A percentile compares a stretch with the other conserved stretches of the same genome.
These are phyloP conservation scores for Ecliptopera silaceata DNA, from an alignment of 2,888 invertebrate species.

Conservation along the genomic window DNA sequence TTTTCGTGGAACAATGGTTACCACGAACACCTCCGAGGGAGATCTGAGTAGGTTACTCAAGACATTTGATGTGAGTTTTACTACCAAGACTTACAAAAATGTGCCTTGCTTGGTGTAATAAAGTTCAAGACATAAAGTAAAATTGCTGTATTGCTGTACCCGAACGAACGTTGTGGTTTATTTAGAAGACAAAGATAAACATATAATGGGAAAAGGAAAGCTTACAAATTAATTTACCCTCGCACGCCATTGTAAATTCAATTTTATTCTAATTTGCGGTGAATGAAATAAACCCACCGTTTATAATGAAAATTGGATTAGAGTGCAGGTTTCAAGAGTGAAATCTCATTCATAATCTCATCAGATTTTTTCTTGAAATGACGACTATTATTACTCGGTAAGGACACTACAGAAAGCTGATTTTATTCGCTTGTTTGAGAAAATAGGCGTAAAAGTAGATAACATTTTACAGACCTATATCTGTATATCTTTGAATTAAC, in stretches of 20 bases:
- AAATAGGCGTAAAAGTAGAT: neutral
- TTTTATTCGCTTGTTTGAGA: neutral
- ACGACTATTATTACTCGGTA: conserved; percentile 37
- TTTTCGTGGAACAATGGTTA: conserved; percentile 42
- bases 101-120: neutral
- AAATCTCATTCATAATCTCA: conserved; percentile 48
- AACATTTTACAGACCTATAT: neutral
- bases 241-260: conserved; percentile 28
- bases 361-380: conserved; percentile 47
- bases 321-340: conserved; percentile 42
- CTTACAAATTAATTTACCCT: conserved; percentile 31
- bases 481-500: conserved; percentile 1
- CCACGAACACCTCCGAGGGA: neutral
- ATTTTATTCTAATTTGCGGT: conserved; percentile 35
- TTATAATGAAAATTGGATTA: conserved; percentile 44
- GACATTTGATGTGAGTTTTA: too few species aligned
- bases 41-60: too few species aligned
- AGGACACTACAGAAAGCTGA: conserved; percentile 39
- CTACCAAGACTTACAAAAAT: neutral
- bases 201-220: conserved; percentile 27
- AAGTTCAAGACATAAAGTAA: neutral
- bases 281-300: conserved; percentile 34
- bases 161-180: conserved; percentile 11
- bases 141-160: neutral
- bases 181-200: conserved; percentile 19